A percentile compares a stretch with the other conserved stretches of the same genome.
These are phyloP conservation scores for Sibirionetta formosa DNA, from an alignment of 2,797 vertebrate genomes.

Conservation along the genomic window DNA sequence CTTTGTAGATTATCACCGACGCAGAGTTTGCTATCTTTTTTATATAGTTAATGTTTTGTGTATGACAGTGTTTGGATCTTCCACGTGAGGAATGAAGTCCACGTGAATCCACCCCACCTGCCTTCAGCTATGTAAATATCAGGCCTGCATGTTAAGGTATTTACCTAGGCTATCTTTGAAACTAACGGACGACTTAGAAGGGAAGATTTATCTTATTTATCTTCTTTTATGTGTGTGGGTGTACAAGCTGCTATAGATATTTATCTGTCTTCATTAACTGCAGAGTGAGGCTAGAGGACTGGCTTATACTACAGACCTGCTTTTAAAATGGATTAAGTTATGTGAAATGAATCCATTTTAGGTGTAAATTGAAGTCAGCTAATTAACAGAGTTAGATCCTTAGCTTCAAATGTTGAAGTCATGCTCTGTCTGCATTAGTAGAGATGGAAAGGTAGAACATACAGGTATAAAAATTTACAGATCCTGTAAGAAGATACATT, in stretches of 20 bases:
- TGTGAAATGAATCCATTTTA: not conserved
- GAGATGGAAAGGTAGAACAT: not conserved
- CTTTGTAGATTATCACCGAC: not conserved
- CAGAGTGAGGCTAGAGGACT: not conserved
- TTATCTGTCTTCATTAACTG: not conserved
- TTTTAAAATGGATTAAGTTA: not conserved
- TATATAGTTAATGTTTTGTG: not conserved
- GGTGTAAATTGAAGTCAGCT: not conserved
- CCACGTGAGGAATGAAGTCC: not conserved
- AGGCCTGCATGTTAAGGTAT: not conserved
- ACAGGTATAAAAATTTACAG: not conserved
- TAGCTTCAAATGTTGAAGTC: not conserved
- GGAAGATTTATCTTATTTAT: not conserved
- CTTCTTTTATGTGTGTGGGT: not conserved
- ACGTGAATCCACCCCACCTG: not conserved
- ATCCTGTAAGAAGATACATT: not conserved
- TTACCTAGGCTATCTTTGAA: not conserved
- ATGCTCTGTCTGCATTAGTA: not conserved
- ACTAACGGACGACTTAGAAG: not conserved
- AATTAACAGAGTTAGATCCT: not conserved
- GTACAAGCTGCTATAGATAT: not conserved
- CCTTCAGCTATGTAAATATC: not conserved
- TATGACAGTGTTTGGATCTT: not conserved
- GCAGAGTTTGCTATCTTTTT: not conserved
- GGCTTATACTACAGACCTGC: not conserved